A percentile compares a stretch with the other conserved stretches of the same genome.
These are phyloP conservation scores for Calephelis nemesis DNA, from an alignment of 1,140 invertebrate species.

Conservation along the genomic window DNA sequence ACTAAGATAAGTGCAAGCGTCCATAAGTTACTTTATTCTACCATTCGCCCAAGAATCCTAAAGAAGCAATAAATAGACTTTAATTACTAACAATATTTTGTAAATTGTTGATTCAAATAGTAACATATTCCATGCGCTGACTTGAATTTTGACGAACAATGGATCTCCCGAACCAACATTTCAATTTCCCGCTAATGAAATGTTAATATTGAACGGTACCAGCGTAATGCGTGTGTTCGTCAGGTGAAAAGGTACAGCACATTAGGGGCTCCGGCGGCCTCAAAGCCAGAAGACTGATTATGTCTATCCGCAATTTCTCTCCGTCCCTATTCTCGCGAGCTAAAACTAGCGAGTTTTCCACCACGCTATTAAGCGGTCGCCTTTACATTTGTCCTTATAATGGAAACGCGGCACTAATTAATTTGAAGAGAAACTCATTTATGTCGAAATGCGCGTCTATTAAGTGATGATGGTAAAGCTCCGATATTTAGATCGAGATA, in stretches of 20 bases:
- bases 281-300: constrained; percentile 79
- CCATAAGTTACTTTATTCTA: no score
- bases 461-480: constrained; percentile 64
- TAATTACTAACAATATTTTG: no score
- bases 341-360: constrained; percentile 79
- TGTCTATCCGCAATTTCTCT: constrained; percentile 78
- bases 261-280: constrained; percentile 69
- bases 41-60: no score
- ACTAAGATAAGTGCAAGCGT: no score
- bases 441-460: constrained; percentile 75
- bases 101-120: no score
- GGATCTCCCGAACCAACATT: constrained; percentile 33
- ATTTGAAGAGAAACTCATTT: constrained; percentile 77
- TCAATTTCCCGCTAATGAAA: constrained; percentile 62
- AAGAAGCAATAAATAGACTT: no score
- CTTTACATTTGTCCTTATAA: constrained; percentile 79
- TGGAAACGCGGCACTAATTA: constrained; percentile 78
- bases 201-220: constrained; percentile 71
- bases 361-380: constrained; percentile 77
- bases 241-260: constrained; percentile 69
- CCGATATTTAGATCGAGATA: constrained; percentile 15
- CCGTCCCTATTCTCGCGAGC: constrained; percentile 75
- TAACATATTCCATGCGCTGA: no score
- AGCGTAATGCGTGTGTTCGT: constrained; percentile 66
- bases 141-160: constrained; percentile 3